Evolutionary conservation across 2,888 invertebrate species (phyloP).

Genomic region (Caenorhabditis sp.): DNA sequence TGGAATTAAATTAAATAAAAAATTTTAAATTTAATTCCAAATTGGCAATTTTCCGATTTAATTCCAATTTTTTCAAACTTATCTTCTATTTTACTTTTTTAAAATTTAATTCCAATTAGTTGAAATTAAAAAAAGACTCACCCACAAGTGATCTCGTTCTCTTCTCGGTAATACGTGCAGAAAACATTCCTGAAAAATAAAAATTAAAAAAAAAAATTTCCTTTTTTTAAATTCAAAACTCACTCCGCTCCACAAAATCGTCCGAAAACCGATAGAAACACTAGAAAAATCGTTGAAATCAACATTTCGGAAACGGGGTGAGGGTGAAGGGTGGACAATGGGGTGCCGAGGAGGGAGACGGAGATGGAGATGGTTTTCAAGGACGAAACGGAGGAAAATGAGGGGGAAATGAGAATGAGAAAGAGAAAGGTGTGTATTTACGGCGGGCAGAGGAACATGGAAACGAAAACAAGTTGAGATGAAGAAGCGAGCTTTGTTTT

Average conservation of each 20-base stretch:
- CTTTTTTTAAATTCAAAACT: conserved; percentile 4
- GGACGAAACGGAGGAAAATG: conserved; percentile 1
- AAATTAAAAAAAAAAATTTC: background rate
- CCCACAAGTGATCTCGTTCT: conserved; percentile 82
- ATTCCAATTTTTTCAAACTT: too few relatives aligned
- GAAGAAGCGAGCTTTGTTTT: too few relatives aligned
- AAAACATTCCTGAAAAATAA: conserved; percentile 77
- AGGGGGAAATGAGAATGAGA: background rate
- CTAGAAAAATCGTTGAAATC: background rate
- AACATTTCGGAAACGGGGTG: background rate
- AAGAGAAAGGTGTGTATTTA: background rate
- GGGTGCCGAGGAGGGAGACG: too few relatives aligned
- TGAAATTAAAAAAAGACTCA: conserved; percentile 59
- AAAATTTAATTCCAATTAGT: background rate
- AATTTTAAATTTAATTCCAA: background rate
- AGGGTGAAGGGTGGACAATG: background rate
- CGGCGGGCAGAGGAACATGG: too few relatives aligned
- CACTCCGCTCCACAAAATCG: conserved; percentile 30
- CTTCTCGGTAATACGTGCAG: conserved; percentile 81
- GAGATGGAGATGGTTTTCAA: background rate
- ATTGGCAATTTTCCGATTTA: background rate
- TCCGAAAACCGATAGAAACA: background rate
- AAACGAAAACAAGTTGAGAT: too few relatives aligned
- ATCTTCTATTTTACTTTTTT: too few relatives aligned
- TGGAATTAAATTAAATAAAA: background rate